Percentiles rank a stretch among this genome's conserved stretches.
Evolutionary conservation across 2,888 invertebrate species (phyloP).

Genomic region (Troides aeacus): DNA sequence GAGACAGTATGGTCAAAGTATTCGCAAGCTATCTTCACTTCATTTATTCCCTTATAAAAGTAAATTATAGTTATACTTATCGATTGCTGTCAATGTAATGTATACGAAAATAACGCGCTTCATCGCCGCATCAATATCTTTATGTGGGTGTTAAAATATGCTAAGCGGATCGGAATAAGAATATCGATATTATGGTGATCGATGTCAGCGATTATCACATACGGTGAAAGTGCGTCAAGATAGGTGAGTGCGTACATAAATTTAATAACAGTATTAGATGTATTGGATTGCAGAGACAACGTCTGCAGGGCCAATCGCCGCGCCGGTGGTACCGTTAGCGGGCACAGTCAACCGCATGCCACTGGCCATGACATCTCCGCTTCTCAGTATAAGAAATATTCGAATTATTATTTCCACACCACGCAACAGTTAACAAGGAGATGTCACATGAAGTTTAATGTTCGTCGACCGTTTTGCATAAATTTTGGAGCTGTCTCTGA

Average conservation of each 20-base stretch:
- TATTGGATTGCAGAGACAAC: slow-evolving; percentile 70
- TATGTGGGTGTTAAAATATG: slow-evolving; percentile 54
- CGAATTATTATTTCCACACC: slow-evolving; percentile 43
- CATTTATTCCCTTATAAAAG: slow-evolving; percentile 35
- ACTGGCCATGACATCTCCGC: slow-evolving; percentile 46
- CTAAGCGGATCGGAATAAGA: slow-evolving; percentile 55
- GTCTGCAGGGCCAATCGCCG: slow-evolving; percentile 65
- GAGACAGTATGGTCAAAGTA: slow-evolving; percentile 44
- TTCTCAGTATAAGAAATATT: slow-evolving; percentile 62
- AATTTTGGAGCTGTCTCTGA: slow-evolving; percentile 12
- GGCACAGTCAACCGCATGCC: slow-evolving; percentile 44
- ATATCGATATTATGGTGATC: slow-evolving; percentile 60
- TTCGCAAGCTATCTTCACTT: slow-evolving; percentile 41
- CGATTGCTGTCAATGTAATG: slow-evolving; percentile 14
- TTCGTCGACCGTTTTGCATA: slow-evolving; percentile 15
- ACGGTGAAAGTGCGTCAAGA: slow-evolving; percentile 68
- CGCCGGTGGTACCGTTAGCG: slow-evolving; percentile 63
- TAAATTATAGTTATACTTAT: slow-evolving; percentile 26
- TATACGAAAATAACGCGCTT: slow-evolving; percentile 22
- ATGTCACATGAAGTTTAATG: slow-evolving; percentile 31
- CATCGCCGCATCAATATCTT: slow-evolving; percentile 28
- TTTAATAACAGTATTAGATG: slow-evolving; percentile 76
- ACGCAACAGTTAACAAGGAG: slow-evolving; percentile 23
- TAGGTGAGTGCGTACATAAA: slow-evolving; percentile 56
- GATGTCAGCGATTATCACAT: slow-evolving; percentile 64